These are phyloP conservation scores for Actinostola sp. DNA, from an alignment of 92 coral and sea anemone species.

Conservation along the genomic window DNA sequence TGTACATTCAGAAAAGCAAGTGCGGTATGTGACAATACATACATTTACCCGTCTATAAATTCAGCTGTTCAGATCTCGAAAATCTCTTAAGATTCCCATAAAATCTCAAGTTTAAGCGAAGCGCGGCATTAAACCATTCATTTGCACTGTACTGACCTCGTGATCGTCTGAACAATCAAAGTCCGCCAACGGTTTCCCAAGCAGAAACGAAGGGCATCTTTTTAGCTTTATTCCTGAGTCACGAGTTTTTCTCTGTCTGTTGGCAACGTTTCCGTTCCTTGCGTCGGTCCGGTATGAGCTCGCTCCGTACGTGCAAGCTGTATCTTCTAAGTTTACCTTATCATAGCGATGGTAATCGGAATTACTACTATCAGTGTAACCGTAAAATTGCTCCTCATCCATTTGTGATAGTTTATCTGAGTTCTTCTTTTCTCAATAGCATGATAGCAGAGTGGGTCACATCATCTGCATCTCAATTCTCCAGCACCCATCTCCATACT, in stretches of 20 bases:
- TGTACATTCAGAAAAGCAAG: slow-evolving; percentile 3
- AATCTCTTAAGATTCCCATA: not conserved
- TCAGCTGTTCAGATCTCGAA: slow-evolving; percentile 18
- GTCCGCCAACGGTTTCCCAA: slow-evolving; percentile 70
- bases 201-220: slow-evolving; percentile 58
- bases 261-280: not conserved
- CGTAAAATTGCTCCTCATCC: slow-evolving; percentile 18
- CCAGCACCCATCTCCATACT: not conserved
- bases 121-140: no score
- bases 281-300: not conserved
- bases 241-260: not conserved
- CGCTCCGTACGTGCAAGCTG: not conserved
- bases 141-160: no score
- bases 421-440: not conserved
- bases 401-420: not conserved
- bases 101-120: not conserved
- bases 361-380: not conserved
- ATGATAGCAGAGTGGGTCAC: not conserved
- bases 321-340: not conserved
- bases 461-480: not conserved
- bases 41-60: not conserved
- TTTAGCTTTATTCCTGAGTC: slow-evolving; percentile 11
- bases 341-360: not conserved
- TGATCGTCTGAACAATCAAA: slow-evolving; percentile 55
- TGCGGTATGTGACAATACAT: not conserved